Evolutionary conservation across 2,888 invertebrate genomes (phyloP), one percentile per base, ranked within the genome.

Genomic region (Tiphia femorata): DNA sequence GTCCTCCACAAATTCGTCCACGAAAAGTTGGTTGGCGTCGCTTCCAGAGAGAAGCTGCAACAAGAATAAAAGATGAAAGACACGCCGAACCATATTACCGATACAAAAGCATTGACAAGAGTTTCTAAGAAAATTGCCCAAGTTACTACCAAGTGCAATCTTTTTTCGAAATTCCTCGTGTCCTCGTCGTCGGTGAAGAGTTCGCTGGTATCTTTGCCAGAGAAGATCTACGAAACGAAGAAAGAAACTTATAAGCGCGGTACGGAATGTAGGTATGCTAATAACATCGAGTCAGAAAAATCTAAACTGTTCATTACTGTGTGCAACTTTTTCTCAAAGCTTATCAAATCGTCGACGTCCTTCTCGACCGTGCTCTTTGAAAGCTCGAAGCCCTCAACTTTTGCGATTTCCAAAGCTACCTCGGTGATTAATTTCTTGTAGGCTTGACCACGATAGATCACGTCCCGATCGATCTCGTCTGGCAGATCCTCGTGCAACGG

Each of bases 301-400:
- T 33, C 2, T 29, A 29, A 25, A 5, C 25, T 25, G 6, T 33
- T 4, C 2, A 5, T 7, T 33, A 33, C 33, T 2, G 4, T 6
- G 3, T 10, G 0, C 6, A 67, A 3, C 3, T 30, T 30, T n/a
- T 47, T 44, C 14, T 75, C 68, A 23, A 76, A 76, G 2, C 66
- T 21, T 3, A 74, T 37, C 23, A 76, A 30, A 14, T 73, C 65
- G 7, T 59, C 25, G 5, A 72, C 50, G 20, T 76, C 71, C 30
- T 65, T 47, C 1, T n/a, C 5, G 0, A 75, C 20, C 2, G 42
- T 59, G 12, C 67, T 49, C 8, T 55, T 16, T 0, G 65, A 14
- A 5, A 74, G 43, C n/a, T 49, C 20, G 2, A 63, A 60, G 10
- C 49, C 58, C 52, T 58, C 66, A 33, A 14, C 33, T 12, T n/a